A percentile compares a stretch with the other conserved stretches of the same genome.
These are phyloP conservation scores for Dasysyrphus albostriatus DNA, from an alignment of 2,888 invertebrate species.

Conservation along the genomic window DNA sequence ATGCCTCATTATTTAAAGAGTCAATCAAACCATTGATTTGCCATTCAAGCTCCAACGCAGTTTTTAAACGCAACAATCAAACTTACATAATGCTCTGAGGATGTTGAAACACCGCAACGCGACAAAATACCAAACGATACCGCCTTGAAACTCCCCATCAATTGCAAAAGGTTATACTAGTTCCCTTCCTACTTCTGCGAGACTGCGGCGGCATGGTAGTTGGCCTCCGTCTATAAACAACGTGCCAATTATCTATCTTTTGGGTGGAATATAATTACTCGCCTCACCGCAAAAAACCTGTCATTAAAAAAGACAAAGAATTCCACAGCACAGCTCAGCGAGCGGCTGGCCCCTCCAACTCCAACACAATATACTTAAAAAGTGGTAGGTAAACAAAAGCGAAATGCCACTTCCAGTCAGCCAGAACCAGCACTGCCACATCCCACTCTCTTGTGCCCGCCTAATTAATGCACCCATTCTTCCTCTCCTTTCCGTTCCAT, in stretches of 20 bases:
- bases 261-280: conserved; percentile 69
- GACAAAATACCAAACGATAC: conserved; percentile 62
- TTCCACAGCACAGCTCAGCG: conserved; percentile 13
- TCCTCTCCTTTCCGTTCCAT: conserved; percentile 25
- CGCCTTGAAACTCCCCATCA: conserved; percentile 65
- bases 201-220: neutral
- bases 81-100: conserved; percentile 9
- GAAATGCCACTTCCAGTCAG: conserved; percentile 57
- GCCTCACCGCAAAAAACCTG: conserved; percentile 53
- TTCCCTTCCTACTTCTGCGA: conserved; percentile 3
- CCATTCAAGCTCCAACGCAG: conserved; percentile 45
- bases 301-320: conserved; percentile 57
- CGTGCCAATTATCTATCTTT: conserved; percentile 64
- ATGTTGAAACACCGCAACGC: conserved; percentile 46
- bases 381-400: conserved; percentile 60
- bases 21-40: conserved; percentile 45
- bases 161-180: conserved; percentile 57
- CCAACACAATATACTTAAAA: conserved; percentile 24
- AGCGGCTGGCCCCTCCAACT: conserved; percentile 17
- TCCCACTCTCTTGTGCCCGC: conserved; percentile 62
- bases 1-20: conserved; percentile 54
- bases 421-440: conserved; percentile 38
- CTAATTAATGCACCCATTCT: conserved; percentile 72
- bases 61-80: conserved; percentile 11
- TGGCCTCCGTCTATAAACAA: conserved; percentile 18